Evolutionary conservation across 1,140 invertebrate species (phyloP), one percentile per base, ranked within the genome.

Genomic region (Drosophila repletoides): DNA sequence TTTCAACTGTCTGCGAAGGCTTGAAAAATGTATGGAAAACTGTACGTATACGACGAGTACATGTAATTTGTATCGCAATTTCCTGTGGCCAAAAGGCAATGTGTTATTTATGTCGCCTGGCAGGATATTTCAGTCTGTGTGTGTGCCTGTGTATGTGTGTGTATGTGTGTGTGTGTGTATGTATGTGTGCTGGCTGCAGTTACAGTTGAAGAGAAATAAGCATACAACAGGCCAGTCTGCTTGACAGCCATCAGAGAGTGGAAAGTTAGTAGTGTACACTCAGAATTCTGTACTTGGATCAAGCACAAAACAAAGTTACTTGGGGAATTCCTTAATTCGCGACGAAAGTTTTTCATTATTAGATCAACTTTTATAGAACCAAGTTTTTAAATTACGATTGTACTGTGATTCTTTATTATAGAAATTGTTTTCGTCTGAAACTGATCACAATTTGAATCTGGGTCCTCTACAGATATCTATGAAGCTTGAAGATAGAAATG

Each of bases 151-250:
- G 14, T 15, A 14, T 10, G 12, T 41, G 36, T 29, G 7, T 43
- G 12, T 29, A 6, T 58, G 52, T 17, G 3, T 29, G 24, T 10
- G 55, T 59, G 21, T 33, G 36, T 51, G n/a, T 33, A 28, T 26
- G 19, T 51, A 31, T 51, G 48, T 51, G 31, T 51, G 10, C 33
- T 43, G 24, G 33, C 38, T 66, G 67, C 60, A 71, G 60, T 71
- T 58, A 75, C 65, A 79, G 59, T 76, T 60, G 5, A 72, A 83
- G 77, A 69, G 77, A 81, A 72, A 83, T 81, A 81, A 72, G 73
- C 76, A 81, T 83, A 76, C 72, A n/a, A n/a, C n/a, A n/a, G n/a
- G n/a, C n/a, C n/a, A 76, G 52, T 2, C 29, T 38, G 61, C 61
- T 76, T 64, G 72, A 72, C 77, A 75, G 75, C 75, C 64, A 49